phyloP scores from a whole-genome alignment of 1,140 invertebrate genomes.

The Caenorhabditis remanei region DNA sequence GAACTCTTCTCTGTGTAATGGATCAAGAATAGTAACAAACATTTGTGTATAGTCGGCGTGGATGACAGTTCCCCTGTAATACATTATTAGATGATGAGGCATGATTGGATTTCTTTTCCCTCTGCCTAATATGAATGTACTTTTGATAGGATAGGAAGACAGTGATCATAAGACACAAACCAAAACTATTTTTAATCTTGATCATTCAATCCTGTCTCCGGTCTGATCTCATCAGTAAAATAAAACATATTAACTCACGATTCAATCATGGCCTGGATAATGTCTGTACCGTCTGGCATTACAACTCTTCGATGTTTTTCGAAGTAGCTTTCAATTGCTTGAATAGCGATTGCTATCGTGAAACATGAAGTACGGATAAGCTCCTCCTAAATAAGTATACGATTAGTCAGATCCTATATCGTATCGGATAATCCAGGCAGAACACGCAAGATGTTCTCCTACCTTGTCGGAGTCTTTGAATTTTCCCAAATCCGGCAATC shows the following conservation, averaged over 20 bases:
- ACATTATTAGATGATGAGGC: not conserved
- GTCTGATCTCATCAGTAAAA: not conserved
- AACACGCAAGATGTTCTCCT: not conserved
- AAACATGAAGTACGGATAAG: constrained; percentile 15
- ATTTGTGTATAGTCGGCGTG: not conserved
- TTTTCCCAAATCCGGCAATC: constrained; percentile 3
- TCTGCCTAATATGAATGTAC: constrained; percentile 21
- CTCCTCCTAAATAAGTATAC: constrained; percentile 7
- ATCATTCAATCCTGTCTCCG: not conserved
- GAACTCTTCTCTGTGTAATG: constrained; percentile 28
- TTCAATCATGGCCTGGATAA: not conserved
- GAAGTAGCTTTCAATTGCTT: constrained; percentile 43
- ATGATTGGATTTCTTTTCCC: constrained; percentile 6
- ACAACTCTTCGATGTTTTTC: not conserved
- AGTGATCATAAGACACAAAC: constrained; percentile 25
- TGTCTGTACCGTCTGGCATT: constrained; percentile 29
- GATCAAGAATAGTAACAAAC: constrained; percentile 19
- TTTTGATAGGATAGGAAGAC: not conserved
- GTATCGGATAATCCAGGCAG: not conserved
- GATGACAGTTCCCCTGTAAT: not conserved
- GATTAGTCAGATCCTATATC: not conserved
- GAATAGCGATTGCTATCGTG: constrained; percentile 10
- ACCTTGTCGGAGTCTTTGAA: constrained; percentile 31
- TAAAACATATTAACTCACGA: constrained; percentile 24
- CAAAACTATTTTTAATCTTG: not conserved